Conservation (phyloP, 2,888 invertebrate species). For the Leptinotarsa haldemani region DNA sequence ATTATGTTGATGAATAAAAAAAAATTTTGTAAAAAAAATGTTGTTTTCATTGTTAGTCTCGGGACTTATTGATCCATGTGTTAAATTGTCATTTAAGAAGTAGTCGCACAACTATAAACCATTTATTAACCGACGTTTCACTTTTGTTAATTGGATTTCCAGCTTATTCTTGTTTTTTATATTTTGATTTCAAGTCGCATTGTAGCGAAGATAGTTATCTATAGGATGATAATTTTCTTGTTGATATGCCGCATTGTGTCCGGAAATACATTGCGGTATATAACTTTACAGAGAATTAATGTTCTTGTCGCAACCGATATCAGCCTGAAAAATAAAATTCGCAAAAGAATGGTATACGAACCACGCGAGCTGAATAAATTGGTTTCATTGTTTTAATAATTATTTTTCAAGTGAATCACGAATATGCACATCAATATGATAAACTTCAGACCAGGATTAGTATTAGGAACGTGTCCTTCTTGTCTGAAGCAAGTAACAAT, state of each 20-base stretch:
- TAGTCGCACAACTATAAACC: too few relatives aligned
- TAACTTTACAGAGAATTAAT: slow-evolving; percentile 32
- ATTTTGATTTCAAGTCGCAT: neutral
- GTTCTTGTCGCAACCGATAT: slow-evolving; percentile 25
- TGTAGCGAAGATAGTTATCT: slow-evolving; percentile 31
- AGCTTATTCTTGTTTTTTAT: neutral
- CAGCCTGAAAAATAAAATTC: slow-evolving; percentile 25
- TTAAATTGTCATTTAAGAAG: too few relatives aligned
- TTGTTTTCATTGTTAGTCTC: too few relatives aligned
- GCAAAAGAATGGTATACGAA: slow-evolving; percentile 22
- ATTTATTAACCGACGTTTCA: too few relatives aligned
- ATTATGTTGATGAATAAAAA: too few relatives aligned
- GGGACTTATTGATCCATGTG: too few relatives aligned
- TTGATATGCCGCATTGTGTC: slow-evolving; percentile 36
- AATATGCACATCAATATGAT: neutral
- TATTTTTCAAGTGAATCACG: neutral
- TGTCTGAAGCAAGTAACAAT: too few relatives aligned
- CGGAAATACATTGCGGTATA: slow-evolving; percentile 31
- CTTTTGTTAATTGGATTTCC: too few relatives aligned
- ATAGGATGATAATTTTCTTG: slow-evolving; percentile 28
- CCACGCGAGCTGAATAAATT: slow-evolving; percentile 32
- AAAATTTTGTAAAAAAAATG: too few relatives aligned
- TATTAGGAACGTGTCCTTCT: neutral
- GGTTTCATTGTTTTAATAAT: slow-evolving; percentile 17
- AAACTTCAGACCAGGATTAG: neutral